Evolutionary conservation across 1,140 invertebrate genomes (phyloP), one percentile per base, ranked within the genome.

Genomic region (Cephus cinctus): DNA sequence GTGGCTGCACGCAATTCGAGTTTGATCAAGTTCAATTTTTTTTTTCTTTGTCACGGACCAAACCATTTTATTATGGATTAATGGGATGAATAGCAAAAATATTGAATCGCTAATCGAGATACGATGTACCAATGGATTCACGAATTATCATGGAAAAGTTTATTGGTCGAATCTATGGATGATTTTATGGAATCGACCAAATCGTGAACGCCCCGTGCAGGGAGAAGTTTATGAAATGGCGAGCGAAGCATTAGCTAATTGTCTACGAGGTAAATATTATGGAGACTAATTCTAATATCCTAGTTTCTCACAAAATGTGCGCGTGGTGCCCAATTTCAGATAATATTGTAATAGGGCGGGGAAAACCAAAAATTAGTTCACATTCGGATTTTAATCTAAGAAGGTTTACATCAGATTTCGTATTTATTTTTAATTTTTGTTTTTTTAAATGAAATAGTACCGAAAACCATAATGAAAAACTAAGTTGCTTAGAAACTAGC

Each of bases 361-460:
- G 40, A 30, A 12, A 32, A 42, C 21, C 14, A 11, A 50, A 50
- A 50, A 25, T 30, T 30, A 31, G 14, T 20, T 2, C 21, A 36
- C 19, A 25, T 23, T 34, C 11, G 19, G 30, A 38, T 16, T 40
- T 41, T 35, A 35, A 41, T 54, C 52, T 58, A 61, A 58, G 46
- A 58, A 65, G 65, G 65, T 67, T 67, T 67, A 67, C 65, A 67
- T 67, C 52, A 67, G 65, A 67, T 67, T 67, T 63, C 62, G 59
- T 61, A 65, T 62, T 65, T 65, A 63, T 61, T 56, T 59, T 58
- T 14, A 8, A 30, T 47, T 52, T 43, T 43, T 39, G 25, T 39
- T 18, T 41, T 40, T 47, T 19, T 19, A 40, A 42, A 21, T 47
- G 20, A 25, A 27, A 45, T 23, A 23, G 16, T 31, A 25, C 46